Conservation (phyloP, 2,797 vertebrate species). For the Crax fasciolata region DNA sequence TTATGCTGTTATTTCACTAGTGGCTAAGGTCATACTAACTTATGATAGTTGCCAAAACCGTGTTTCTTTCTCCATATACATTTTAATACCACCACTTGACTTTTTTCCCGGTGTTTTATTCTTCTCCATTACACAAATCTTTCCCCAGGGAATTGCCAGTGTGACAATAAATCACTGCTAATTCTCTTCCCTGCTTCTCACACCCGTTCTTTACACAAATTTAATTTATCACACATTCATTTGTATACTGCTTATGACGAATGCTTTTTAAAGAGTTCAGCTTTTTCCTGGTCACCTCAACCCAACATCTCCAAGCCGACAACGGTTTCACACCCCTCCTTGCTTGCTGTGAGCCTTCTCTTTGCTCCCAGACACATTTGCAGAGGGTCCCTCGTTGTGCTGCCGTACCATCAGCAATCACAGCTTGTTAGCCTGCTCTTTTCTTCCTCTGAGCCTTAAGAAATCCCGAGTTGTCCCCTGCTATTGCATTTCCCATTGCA, state of each 20-base stretch:
- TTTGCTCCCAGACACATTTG: neutral
- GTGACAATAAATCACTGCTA: slow-evolving; percentile 62
- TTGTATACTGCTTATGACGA: slow-evolving; percentile 21
- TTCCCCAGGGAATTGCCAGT: slow-evolving; percentile 30
- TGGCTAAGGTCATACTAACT: slow-evolving; percentile 60
- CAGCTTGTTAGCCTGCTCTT: neutral
- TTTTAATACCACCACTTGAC: slow-evolving; percentile 59
- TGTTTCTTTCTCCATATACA: slow-evolving; percentile 28
- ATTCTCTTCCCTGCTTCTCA: slow-evolving; percentile 60
- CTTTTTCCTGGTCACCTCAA: neutral
- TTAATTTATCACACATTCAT: slow-evolving; percentile 50
- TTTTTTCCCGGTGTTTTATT: slow-evolving; percentile 63
- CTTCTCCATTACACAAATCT: slow-evolving; percentile 30
- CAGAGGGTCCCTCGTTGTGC: neutral
- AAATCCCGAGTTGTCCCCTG: neutral
- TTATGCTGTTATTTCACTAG: slow-evolving; percentile 42
- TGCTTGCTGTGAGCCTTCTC: neutral
- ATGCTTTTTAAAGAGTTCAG: neutral
- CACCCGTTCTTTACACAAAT: slow-evolving; percentile 54
- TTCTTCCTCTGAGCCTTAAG: neutral
- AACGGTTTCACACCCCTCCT: neutral
- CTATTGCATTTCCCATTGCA: neutral
- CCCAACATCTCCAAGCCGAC: neutral
- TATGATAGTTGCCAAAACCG: slow-evolving; percentile 52
- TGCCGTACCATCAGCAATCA: neutral